These are phyloP conservation scores for Colletes gigas DNA, from an alignment of 1,140 invertebrate genomes.

Conservation along the genomic window DNA sequence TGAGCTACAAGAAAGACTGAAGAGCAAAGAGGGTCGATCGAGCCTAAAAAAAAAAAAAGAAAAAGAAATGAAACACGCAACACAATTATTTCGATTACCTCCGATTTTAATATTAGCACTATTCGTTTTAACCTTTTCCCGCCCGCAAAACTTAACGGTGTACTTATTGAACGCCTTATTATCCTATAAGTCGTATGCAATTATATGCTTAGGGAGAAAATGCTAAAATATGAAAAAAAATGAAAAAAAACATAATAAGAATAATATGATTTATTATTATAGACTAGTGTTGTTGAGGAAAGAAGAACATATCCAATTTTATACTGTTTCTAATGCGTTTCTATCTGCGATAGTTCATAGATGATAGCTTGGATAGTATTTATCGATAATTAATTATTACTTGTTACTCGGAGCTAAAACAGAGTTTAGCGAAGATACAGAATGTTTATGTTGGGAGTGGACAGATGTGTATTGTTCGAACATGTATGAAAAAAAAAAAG, in stretches of 20 bases:
- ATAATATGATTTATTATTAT: constrained; percentile 49
- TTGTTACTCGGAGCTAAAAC: constrained; percentile 44
- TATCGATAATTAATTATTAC: constrained; percentile 68
- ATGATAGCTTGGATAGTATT: constrained; percentile 77
- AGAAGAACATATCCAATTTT: constrained; percentile 75
- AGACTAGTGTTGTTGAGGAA: constrained; percentile 42
- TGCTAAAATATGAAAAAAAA: constrained; percentile 28
- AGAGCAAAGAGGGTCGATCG: constrained; percentile 60
- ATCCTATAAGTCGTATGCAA: constrained; percentile 55
- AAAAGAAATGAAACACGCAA: constrained; percentile 40
- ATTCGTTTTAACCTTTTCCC: constrained; percentile 56
- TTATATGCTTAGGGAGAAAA: constrained; percentile 58
- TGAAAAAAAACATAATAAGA: constrained; percentile 1
- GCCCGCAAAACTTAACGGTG: constrained; percentile 59
- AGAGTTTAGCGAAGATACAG: constrained; percentile 2
- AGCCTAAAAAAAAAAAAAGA: constrained; percentile 65
- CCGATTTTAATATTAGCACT: constrained; percentile 61
- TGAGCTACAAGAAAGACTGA: constrained; percentile 74
- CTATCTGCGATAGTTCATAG: constrained; percentile 76
- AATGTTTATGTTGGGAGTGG: constrained; percentile 8
- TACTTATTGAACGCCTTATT: constrained; percentile 66
- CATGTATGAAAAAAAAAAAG: not conserved
- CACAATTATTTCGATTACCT: constrained; percentile 61
- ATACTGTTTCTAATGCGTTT: constrained; percentile 80
- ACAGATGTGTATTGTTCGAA: not conserved